Base-by-base conservation (phyloP, 2,113 vertebrate genomes). In the Paracyprichromis sp. region DNA sequence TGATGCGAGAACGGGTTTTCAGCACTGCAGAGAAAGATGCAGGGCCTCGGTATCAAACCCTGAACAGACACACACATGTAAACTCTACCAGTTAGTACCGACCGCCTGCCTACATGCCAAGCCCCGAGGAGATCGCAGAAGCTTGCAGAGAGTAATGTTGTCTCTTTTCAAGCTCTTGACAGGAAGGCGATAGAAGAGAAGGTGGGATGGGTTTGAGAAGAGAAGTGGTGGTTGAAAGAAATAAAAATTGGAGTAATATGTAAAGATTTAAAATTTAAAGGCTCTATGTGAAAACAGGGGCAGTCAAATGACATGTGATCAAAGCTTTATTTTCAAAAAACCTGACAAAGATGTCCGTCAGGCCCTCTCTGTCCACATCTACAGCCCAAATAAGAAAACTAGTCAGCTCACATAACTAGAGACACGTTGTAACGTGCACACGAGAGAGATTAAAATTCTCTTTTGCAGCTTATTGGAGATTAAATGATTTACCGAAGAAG, bases 151-250 rank as follows among this genome's bases (percentile, higher is more conserved):
- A 87, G 79, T 63, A 83, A 90, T 88, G 89, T 73, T 88, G 84
- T 90, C 53, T 88, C 69, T 83, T 83, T 80, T 86, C 78, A 19
- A 47, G 88, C 73, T 89, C 91, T 89, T 91, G 81, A 82, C 92
- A 71, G 7, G 50, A 85, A 85, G 90, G 86, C 3, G n/a, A 61
- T 40, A 76, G 56, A 56, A 66, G 71, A 57, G 43, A 63, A 66
- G 73, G 82, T 63, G 83, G 90, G 79, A 86, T 78, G 80, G 56
- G 85, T 83, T 82, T 59, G 16, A 76, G 24, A 80, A 36, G 29
- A 53, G 24, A n/a, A 31, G 53, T 19, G 26, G 9, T 36, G 80
- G 82, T 59, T 82, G 66, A 84, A 81, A 88, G 43, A 56, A 53
- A 80, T 40, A 87, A 13, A 76, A 21, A 40, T 14, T 81, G 10